These are phyloP conservation scores for Drepanosiphum platanoidis DNA, from an alignment of 2,888 invertebrate species.

Conservation along the genomic window DNA sequence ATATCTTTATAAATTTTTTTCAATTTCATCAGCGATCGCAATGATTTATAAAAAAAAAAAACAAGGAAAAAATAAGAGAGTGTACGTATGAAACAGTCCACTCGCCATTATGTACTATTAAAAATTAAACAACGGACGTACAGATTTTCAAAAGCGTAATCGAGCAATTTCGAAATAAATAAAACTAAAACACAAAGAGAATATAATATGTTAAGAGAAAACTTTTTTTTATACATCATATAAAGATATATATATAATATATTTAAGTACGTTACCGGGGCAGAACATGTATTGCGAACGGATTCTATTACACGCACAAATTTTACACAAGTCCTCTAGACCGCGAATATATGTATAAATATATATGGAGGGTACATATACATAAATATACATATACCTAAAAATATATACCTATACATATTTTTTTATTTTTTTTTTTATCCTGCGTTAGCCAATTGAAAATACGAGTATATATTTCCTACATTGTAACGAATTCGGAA, in stretches of 20 bases:
- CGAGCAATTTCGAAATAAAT: neutral
- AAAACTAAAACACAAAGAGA: neutral
- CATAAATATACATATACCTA: no score
- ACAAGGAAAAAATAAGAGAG: neutral
- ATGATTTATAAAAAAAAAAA: constrained; percentile 10
- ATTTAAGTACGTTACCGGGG: constrained; percentile 4
- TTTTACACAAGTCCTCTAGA: neutral
- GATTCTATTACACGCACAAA: constrained; percentile 16
- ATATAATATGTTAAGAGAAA: constrained; percentile 1
- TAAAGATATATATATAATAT: constrained; percentile 20
- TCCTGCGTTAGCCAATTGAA: constrained; percentile 21
- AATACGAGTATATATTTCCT: constrained; percentile 26
- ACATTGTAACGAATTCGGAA: constrained; percentile 8
- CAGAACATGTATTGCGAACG: neutral
- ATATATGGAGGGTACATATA: no score
- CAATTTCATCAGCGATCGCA: neutral
- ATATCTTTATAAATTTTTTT: constrained; percentile 17
- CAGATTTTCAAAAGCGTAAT: neutral
- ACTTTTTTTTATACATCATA: neutral
- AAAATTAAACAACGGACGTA: neutral
- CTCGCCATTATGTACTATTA: neutral
- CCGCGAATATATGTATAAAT: neutral
- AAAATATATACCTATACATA: no score
- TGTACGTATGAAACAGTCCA: neutral
- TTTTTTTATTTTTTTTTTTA: neutral